phyloP scores from a whole-genome alignment of 2,888 invertebrate species.

The Phorcus lineatus region DNA sequence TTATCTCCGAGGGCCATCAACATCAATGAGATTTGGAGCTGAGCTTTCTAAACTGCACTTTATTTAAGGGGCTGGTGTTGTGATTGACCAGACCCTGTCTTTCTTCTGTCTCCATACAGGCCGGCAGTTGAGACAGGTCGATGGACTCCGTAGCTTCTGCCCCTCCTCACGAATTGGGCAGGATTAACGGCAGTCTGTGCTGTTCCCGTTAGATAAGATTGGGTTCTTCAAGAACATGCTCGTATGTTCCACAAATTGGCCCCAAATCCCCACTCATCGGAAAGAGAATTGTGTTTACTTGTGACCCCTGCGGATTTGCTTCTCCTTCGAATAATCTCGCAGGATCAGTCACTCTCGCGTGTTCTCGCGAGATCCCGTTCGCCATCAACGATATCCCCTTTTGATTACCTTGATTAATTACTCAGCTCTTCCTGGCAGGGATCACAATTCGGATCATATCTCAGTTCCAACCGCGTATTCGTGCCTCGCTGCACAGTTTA shows the following conservation, averaged over 20 bases:
- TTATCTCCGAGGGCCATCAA: slow-evolving; percentile 1
- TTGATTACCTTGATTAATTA: slow-evolving; percentile 13
- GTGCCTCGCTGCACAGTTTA: neutral
- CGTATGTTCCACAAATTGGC: neutral
- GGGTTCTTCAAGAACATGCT: neutral
- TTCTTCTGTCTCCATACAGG: no score
- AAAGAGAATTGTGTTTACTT: neutral
- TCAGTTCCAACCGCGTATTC: neutral
- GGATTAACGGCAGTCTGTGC: neutral
- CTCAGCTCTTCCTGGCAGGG: neutral
- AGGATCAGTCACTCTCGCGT: neutral
- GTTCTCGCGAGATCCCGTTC: no score
- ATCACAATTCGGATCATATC: neutral
- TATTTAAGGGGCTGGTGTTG: neutral
- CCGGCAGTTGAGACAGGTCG: neutral
- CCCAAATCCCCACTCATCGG: neutral
- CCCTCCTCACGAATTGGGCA: neutral
- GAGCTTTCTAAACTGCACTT: neutral
- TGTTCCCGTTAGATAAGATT: neutral
- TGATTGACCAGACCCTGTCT: neutral
- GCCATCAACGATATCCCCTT: neutral
- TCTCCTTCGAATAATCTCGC: neutral
- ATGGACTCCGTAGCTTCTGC: neutral
- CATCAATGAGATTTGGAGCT: neutral
- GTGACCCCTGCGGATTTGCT: neutral